phyloP scores from a whole-genome alignment of 2,888 invertebrate genomes.

The Liodrosophila aerea region DNA sequence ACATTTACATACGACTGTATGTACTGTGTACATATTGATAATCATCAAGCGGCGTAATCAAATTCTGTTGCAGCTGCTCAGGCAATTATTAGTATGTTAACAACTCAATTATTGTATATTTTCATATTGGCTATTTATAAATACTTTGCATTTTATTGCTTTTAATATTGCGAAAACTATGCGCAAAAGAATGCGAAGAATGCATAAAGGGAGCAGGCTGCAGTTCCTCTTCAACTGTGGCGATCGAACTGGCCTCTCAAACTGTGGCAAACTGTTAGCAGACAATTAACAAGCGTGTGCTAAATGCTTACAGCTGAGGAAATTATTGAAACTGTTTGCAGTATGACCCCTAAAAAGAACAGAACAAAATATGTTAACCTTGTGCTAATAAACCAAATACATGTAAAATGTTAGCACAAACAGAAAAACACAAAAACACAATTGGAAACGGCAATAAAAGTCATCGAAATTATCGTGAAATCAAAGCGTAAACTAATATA shows the following conservation, averaged over 20 bases:
- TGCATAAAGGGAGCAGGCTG: not conserved
- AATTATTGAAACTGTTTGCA: slow-evolving; percentile 6
- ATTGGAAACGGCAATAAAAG: slow-evolving; percentile 42
- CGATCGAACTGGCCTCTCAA: no score
- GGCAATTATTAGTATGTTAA: slow-evolving; percentile 14
- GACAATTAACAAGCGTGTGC: no score
- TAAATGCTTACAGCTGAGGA: no score
- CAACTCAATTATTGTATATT: slow-evolving; percentile 29
- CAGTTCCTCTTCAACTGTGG: slow-evolving; percentile 10
- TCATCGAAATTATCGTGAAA: slow-evolving; percentile 60
- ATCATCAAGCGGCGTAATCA: not conserved
- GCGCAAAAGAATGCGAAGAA: no score
- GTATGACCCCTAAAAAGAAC: slow-evolving; percentile 18
- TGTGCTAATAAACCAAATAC: slow-evolving; percentile 21
- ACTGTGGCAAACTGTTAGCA: no score
- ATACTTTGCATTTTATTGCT: no score
- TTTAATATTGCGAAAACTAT: no score
- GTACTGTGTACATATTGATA: not conserved
- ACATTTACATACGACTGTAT: not conserved
- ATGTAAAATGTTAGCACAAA: slow-evolving; percentile 4
- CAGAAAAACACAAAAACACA: slow-evolving; percentile 22
- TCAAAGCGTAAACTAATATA: slow-evolving; percentile 69
- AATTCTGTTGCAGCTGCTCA: slow-evolving; percentile 30
- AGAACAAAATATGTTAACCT: slow-evolving; percentile 7
- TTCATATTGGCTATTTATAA: slow-evolving; percentile 1